phyloP scores from a whole-genome alignment of 2,888 invertebrate genomes.

The Frankliniella fusca region DNA sequence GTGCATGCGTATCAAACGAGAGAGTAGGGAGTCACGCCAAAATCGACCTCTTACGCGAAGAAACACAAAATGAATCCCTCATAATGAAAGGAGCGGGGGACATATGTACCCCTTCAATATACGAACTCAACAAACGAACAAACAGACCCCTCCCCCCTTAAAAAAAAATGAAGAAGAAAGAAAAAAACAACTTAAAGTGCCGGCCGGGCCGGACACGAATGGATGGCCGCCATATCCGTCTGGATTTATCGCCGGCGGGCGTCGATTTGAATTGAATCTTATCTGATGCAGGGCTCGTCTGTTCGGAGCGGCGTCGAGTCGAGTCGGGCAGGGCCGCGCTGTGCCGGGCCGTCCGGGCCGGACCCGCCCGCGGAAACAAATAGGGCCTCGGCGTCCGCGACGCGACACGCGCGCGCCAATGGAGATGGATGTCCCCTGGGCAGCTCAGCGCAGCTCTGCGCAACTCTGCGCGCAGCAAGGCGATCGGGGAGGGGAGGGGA shows the following conservation, averaged over 20 bases:
- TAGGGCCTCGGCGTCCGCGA: not conserved
- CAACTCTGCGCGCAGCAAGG: not conserved
- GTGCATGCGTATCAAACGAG: too few relatives aligned
- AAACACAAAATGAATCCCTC: too few relatives aligned
- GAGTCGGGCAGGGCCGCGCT: not conserved
- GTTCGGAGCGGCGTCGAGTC: not conserved
- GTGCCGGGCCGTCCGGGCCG: not conserved
- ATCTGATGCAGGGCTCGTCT: not conserved
- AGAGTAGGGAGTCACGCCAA: too few relatives aligned
- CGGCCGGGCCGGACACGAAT: not conserved
- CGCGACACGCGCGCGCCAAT: not conserved
- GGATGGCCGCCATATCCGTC: not conserved
- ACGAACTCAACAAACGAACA: not conserved
- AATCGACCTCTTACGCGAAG: too few relatives aligned
- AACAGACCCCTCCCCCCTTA: not conserved
- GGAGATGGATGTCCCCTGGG: not conserved
- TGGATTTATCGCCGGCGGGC: conserved; percentile 22
- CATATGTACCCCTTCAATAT: not conserved
- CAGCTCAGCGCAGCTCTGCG: not conserved
- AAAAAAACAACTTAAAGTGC: not conserved
- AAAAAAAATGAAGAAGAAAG: not conserved
- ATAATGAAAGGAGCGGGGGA: too few relatives aligned
- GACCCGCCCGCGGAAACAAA: not conserved
- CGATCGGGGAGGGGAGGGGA: too few relatives aligned
- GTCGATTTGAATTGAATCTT: conserved; percentile 26